Percentiles rank a stretch among this genome's conserved stretches.
Evolutionary conservation across 2,888 invertebrate genomes (phyloP).

Genomic region (Uloborus plumipes): DNA sequence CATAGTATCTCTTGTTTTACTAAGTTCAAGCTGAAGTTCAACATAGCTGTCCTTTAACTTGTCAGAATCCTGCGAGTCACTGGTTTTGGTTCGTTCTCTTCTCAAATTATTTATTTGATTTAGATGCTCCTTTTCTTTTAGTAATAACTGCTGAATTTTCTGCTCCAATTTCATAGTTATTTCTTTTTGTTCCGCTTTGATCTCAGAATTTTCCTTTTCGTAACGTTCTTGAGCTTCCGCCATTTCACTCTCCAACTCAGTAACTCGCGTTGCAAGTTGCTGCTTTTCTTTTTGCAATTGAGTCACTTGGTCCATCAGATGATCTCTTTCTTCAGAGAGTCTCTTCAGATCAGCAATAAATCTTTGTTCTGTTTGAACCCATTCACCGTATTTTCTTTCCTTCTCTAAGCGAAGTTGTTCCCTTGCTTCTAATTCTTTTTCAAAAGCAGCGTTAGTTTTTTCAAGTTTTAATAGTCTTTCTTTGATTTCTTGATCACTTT

Average conservation of each 20-base stretch:
- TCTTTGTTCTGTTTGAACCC: conserved; percentile 47
- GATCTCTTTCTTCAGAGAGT: conserved; percentile 42
- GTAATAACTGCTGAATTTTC: conserved; percentile 30
- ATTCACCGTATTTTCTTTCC: conserved; percentile 55
- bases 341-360: conserved; percentile 42
- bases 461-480: conserved; percentile 60
- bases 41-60: conserved; percentile 50
- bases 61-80: conserved; percentile 45
- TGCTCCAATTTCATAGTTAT: conserved; percentile 8
- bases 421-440: conserved; percentile 62
- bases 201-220: conserved; percentile 22
- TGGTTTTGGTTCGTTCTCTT: conserved; percentile 24
- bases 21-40: conserved; percentile 52
- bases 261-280: conserved; percentile 9
- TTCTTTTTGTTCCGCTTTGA: conserved; percentile 37
- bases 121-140: conserved; percentile 44
- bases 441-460: conserved; percentile 62
- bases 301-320: conserved; percentile 28
- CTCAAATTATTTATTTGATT: conserved; percentile 50
- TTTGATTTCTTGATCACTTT: conserved; percentile 62
- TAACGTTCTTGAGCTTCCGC: conserved; percentile 15
- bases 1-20: conserved; percentile 45
- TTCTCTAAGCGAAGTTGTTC: conserved; percentile 61
- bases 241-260: conserved; percentile 33
- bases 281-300: conserved; percentile 49